Evolutionary conservation across 2,888 invertebrate species (phyloP).

Genomic region (Conistra vaccinii): DNA sequence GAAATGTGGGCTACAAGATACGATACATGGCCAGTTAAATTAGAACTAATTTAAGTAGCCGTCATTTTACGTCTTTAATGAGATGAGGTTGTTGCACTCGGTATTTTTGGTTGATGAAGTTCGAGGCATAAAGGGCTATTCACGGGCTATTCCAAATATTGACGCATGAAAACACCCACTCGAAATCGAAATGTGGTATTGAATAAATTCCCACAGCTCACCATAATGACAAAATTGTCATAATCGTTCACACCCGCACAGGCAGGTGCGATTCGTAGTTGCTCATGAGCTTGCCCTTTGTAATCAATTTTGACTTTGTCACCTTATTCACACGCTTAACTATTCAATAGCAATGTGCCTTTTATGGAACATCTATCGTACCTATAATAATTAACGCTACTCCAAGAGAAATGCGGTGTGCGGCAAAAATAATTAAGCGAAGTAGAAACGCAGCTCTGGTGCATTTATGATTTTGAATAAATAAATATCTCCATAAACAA

Average conservation of each 20-base stretch:
- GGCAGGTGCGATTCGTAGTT: conserved; percentile 87
- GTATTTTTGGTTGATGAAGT: conserved; percentile 48
- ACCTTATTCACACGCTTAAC: conserved; percentile 78
- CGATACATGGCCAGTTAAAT: conserved; percentile 71
- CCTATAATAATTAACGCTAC: neutral
- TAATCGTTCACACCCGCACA: conserved; percentile 79
- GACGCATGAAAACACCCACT: conserved; percentile 24
- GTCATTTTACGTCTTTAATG: conserved; percentile 63
- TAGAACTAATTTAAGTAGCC: conserved; percentile 71
- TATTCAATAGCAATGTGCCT: conserved; percentile 51
- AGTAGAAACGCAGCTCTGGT: neutral
- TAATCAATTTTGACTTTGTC: conserved; percentile 81
- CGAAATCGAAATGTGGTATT: conserved; percentile 31
- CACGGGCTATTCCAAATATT: conserved; percentile 33
- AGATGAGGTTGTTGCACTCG: conserved; percentile 61
- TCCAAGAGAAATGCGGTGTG: neutral
- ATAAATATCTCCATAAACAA: neutral
- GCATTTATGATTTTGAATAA: conserved; percentile 7
- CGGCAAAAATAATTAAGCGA: neutral
- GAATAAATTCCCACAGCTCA: conserved; percentile 77
- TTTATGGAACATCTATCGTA: conserved; percentile 18
- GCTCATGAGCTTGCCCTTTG: conserved; percentile 69
- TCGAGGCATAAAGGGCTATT: conserved; percentile 25
- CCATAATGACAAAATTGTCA: conserved; percentile 79
- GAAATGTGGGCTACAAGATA: conserved; percentile 84